These are phyloP conservation scores for Chrysolina haemoptera DNA, from an alignment of 2,888 invertebrate genomes.

Conservation along the genomic window DNA sequence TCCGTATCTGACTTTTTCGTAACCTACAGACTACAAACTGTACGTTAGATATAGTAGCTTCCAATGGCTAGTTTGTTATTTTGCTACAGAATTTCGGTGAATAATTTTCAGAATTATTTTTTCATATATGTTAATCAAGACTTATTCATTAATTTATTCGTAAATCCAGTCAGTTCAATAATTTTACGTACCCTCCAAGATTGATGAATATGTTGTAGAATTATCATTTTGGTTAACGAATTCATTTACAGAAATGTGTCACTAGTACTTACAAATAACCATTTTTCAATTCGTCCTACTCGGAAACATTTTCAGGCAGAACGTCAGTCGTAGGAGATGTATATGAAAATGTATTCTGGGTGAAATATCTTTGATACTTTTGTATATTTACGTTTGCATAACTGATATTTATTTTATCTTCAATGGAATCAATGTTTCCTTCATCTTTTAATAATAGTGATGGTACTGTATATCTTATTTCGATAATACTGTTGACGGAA, in stretches of 20 bases:
- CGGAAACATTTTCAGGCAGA: neutral
- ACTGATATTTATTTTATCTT: constrained; percentile 21
- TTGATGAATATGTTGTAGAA: neutral
- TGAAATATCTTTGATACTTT: neutral
- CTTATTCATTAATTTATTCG: neutral
- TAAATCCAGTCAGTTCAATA: constrained; percentile 2
- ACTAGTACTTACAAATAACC: no score
- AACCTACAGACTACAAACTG: no score
- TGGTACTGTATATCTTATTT: constrained; percentile 1
- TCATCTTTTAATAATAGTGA: constrained; percentile 22
- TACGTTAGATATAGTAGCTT: no score
- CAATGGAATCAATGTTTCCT: constrained; percentile 48
- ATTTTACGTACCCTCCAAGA: neutral
- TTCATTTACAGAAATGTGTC: no score
- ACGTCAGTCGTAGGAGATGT: neutral
- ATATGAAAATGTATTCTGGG: neutral
- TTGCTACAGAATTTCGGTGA: neutral
- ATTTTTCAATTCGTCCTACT: no score
- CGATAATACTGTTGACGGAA: constrained; percentile 48
- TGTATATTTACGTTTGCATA: neutral
- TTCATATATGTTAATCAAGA: neutral
- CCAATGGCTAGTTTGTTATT: no score
- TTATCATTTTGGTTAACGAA: neutral
- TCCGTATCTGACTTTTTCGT: no score
- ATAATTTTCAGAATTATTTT: neutral